These are phyloP conservation scores for Leptinotarsa defecta DNA, from an alignment of 1,140 invertebrate species.

Conservation along the genomic window DNA sequence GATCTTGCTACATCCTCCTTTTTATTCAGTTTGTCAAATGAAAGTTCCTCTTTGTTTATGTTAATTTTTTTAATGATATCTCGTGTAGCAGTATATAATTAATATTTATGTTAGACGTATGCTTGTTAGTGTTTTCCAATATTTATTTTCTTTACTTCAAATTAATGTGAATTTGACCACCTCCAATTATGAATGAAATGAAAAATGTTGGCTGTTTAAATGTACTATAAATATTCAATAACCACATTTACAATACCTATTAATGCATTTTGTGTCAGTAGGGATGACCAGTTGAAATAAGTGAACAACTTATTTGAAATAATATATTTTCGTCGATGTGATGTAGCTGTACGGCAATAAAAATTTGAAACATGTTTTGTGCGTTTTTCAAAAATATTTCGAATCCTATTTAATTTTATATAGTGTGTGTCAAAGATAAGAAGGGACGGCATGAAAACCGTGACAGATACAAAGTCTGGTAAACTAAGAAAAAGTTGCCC, in stretches of 20 bases:
- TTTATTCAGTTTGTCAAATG: too few relatives aligned
- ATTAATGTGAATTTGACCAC: not conserved
- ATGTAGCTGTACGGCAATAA: constrained; percentile 44
- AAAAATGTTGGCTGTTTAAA: not conserved
- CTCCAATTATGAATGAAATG: not conserved
- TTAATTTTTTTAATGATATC: too few relatives aligned
- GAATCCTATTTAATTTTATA: not conserved
- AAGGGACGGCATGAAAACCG: too few relatives aligned
- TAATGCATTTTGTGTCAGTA: constrained; percentile 5
- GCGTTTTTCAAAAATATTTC: too few relatives aligned
- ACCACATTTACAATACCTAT: not conserved
- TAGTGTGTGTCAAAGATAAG: not conserved
- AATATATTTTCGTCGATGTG: constrained; percentile 42
- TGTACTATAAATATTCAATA: not conserved
- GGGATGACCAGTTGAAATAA: not conserved
- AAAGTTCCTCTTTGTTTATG: too few relatives aligned
- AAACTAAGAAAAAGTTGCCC: too few relatives aligned
- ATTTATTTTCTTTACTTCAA: not conserved
- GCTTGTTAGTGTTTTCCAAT: too few relatives aligned
- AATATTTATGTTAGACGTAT: too few relatives aligned
- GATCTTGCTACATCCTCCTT: too few relatives aligned
- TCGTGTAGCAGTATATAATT: too few relatives aligned
- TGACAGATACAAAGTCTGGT: too few relatives aligned
- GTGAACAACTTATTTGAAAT: not conserved
- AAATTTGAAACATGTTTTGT: constrained; percentile 26